Conservation (phyloP, 2,888 invertebrate genomes). For the Liposcelis brunnea region DNA sequence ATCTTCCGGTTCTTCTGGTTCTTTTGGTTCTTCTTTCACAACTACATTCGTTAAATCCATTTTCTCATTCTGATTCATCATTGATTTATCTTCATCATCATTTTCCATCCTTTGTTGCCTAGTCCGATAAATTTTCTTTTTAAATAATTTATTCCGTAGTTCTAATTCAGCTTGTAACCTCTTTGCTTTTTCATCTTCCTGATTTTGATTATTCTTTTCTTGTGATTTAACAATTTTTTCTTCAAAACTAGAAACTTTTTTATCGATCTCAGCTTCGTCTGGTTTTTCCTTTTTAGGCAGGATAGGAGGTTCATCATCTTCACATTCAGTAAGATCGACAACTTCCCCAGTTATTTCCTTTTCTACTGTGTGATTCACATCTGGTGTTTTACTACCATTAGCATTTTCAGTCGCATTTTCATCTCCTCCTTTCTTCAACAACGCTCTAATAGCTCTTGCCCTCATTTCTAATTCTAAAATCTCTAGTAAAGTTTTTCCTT, state of each 20-base stretch:
- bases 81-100: not conserved
- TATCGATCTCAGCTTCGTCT: not conserved
- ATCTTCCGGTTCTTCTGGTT: slow-evolving; percentile 3
- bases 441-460: slow-evolving; percentile 36
- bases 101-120: slow-evolving; percentile 5
- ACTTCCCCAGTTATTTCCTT: not conserved
- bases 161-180: not conserved
- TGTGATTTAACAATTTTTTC: not conserved
- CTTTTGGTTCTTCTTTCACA: slow-evolving; percentile 1
- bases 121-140: slow-evolving; percentile 6
- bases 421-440: slow-evolving; percentile 19
- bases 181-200: not conserved
- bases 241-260: not conserved
- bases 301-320: slow-evolving; percentile 2
- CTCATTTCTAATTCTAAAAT: slow-evolving; percentile 39
- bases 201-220: not conserved
- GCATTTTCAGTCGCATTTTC: not conserved
- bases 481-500: slow-evolving; percentile 31
- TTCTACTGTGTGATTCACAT: too few relatives aligned
- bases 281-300: not conserved
- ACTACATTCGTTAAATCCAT: not conserved
- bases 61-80: not conserved
- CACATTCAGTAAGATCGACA: slow-evolving; percentile 3
- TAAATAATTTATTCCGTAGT: slow-evolving; percentile 4
- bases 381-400: not conserved